Conservation (phyloP, 2,888 invertebrate genomes). For the Tenthredo mesomela region DNA sequence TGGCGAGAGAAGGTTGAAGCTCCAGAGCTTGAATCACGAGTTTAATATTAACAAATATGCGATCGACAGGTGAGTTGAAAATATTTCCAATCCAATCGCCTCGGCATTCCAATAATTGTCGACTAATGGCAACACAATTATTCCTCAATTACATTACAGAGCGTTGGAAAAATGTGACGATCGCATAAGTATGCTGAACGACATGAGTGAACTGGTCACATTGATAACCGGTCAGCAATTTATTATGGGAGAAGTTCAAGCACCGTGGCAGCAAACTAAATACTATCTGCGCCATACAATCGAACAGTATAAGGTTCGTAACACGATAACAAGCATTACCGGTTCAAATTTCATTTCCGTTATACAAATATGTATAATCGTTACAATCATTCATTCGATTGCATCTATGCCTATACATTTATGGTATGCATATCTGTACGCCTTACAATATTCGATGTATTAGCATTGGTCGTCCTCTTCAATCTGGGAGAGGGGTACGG, state of each 20-base stretch:
- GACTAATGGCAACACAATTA: not conserved
- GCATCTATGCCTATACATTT: not conserved
- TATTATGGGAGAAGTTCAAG: not conserved
- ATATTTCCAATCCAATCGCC: not conserved
- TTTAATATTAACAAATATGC: not conserved
- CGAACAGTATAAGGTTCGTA: not conserved
- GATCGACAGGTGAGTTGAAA: slow-evolving; percentile 31
- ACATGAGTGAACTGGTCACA: not conserved
- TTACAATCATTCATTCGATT: not conserved
- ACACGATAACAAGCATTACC: not conserved
- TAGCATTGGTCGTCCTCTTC: not conserved
- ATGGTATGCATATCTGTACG: no score
- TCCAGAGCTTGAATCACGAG: not conserved
- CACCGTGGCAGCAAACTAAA: not conserved
- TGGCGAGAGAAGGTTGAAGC: not conserved
- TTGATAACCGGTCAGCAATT: slow-evolving; percentile 1
- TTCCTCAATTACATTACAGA: slow-evolving; percentile 8
- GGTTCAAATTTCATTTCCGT: not conserved
- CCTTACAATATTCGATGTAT: not conserved
- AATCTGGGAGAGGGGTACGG: not conserved
- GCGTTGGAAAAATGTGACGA: slow-evolving; percentile 27
- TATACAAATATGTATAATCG: not conserved
- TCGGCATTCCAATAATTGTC: not conserved
- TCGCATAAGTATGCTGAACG: slow-evolving; percentile 17
- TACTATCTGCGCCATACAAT: not conserved